Conservation (phyloP, 2,888 invertebrate species). For the Drosophila seclusa region DNA sequence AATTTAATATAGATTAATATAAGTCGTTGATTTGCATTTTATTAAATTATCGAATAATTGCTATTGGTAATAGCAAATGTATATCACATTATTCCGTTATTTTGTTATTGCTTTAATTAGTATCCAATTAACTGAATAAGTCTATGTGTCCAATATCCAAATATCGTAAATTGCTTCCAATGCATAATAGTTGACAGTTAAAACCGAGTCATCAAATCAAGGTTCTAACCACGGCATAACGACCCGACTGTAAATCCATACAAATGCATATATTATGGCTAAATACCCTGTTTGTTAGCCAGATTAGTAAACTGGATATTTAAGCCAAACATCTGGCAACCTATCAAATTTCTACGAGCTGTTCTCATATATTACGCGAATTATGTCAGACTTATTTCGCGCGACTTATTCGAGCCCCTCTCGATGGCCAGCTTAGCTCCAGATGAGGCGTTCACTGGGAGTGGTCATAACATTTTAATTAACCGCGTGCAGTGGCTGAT, state of each 20-base stretch:
- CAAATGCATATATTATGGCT: not conserved
- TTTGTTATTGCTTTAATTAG: not conserved
- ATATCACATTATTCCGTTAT: not conserved
- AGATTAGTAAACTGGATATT: not conserved
- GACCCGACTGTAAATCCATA: not conserved
- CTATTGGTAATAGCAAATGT: not conserved
- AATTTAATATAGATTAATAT: not conserved
- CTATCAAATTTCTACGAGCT: not conserved
- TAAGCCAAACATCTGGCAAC: not conserved
- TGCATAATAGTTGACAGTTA: not conserved
- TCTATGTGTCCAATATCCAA: not conserved
- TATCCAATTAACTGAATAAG: not conserved
- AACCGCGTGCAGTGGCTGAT: conserved; percentile 14
- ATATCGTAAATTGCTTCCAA: not conserved
- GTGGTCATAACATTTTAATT: conserved; percentile 53
- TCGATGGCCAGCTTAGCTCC: conserved; percentile 7
- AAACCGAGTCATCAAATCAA: not conserved
- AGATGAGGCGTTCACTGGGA: conserved; percentile 2
- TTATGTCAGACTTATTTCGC: conserved; percentile 14
- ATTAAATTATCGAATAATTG: not conserved
- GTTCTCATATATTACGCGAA: conserved; percentile 11
- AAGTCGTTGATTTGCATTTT: not conserved
- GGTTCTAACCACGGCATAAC: not conserved
- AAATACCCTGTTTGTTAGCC: not conserved
- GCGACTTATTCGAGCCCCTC: conserved; percentile 8